Conservation (phyloP, 2,888 invertebrate species). For the Syrista parreyssii region DNA sequence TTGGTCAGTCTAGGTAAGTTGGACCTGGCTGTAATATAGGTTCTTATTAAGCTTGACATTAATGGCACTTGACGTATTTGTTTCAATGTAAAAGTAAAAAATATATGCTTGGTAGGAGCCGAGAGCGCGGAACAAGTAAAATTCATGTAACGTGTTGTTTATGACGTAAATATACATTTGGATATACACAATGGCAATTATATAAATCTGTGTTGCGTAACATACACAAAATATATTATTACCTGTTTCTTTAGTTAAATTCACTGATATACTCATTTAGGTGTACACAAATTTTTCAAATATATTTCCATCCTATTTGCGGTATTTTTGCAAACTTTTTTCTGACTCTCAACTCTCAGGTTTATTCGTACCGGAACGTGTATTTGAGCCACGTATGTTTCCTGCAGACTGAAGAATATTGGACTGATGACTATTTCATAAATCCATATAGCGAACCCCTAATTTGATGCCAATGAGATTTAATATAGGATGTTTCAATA, state of each 20-base stretch:
- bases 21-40: no score
- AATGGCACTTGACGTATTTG: no score
- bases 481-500: background rate
- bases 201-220: no score
- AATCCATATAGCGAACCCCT: background rate
- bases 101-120: no score
- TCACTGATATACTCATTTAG: background rate
- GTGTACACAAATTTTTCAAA: background rate
- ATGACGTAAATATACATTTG: no score
- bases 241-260: background rate
- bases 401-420: background rate
- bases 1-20: background rate
- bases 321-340: background rate
- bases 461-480: background rate
- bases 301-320: background rate
- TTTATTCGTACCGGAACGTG: background rate
- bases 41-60: no score
- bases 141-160: no score
- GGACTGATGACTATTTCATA: background rate
- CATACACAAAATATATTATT: background rate
- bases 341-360: background rate
- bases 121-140: no score
- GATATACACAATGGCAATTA: accelerated
- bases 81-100: no score
- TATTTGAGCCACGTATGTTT: background rate